Percentiles rank a stretch among this genome's conserved stretches.
Evolutionary conservation across 1,140 invertebrate species (phyloP).

Genomic region (Papilio helenus): DNA sequence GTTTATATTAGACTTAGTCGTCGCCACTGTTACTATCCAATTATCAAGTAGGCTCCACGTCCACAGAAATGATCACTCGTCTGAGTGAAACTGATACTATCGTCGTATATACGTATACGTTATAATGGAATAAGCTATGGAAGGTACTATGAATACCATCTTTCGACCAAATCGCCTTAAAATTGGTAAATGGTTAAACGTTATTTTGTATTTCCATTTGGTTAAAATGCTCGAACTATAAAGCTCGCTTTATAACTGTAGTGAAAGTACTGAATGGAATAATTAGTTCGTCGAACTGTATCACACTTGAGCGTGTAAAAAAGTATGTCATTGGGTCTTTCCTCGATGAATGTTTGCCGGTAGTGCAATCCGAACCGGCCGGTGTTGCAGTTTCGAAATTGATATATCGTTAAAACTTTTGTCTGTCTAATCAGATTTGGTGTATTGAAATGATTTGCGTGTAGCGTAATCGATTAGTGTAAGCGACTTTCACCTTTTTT

Average conservation of each 20-base stretch:
- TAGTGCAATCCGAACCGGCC: conserved; percentile 23
- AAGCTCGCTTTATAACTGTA: conserved; percentile 3
- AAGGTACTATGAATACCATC: neutral
- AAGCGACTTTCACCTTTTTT: conserved; percentile 29
- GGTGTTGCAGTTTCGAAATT: conserved; percentile 13
- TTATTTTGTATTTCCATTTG: neutral
- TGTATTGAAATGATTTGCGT: conserved; percentile 27
- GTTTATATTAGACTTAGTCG: neutral
- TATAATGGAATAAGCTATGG: no score
- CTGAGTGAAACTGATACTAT: neutral
- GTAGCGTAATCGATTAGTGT: neutral
- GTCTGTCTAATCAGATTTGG: conserved; percentile 44
- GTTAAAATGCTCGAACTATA: neutral
- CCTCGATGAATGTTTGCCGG: conserved; percentile 49
- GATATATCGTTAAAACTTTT: conserved; percentile 40
- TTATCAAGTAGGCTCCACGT: neutral
- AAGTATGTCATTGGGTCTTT: conserved; percentile 71
- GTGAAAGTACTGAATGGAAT: conserved; percentile 42
- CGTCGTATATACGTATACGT: no score
- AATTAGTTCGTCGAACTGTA: conserved; percentile 64
- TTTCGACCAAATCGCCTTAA: neutral
- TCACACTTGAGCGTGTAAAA: conserved; percentile 65
- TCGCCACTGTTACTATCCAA: neutral
- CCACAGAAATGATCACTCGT: neutral
- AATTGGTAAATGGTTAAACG: neutral